Conservation (phyloP, 2,888 invertebrate species). For the Phalangium opilio region DNA sequence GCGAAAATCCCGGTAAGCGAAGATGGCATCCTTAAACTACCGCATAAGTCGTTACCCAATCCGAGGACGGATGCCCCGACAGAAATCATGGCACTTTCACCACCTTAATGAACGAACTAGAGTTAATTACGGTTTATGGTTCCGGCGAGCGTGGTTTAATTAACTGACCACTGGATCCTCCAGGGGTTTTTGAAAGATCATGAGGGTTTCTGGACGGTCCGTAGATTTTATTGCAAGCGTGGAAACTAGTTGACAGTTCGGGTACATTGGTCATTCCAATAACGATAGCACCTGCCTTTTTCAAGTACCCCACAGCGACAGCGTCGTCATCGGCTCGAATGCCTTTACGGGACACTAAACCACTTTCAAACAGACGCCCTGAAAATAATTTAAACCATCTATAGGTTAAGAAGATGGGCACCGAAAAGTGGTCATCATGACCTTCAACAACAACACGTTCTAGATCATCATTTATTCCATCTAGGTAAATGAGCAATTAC, state of each 20-base stretch:
- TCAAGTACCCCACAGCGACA: conserved; percentile 26
- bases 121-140: too few species aligned
- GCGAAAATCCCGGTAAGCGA: conserved; percentile 39
- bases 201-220: conserved; percentile 35
- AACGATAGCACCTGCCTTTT: conserved; percentile 31
- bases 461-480: too few species aligned
- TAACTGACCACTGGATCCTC: conserved; percentile 33
- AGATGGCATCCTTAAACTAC: conserved; percentile 37
- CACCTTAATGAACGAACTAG: too few species aligned
- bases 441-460: too few species aligned
- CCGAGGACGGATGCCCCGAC: conserved; percentile 34
- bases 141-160: too few species aligned
- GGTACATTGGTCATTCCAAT: conserved; percentile 34
- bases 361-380: conserved; percentile 46
- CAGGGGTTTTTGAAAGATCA: conserved; percentile 32
- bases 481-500: too few species aligned
- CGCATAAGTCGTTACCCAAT: conserved; percentile 36
- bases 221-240: conserved; percentile 35
- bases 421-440: too few species aligned
- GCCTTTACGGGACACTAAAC: conserved; percentile 46
- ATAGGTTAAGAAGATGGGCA: too few species aligned
- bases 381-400: too few species aligned
- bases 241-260: conserved; percentile 37
- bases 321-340: conserved; percentile 26
- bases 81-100: conserved; percentile 32